These are phyloP conservation scores for Ianthella basta DNA, from an alignment of 37 sponge, comb jelly and placozoan genomes.

Conservation along the genomic window DNA sequence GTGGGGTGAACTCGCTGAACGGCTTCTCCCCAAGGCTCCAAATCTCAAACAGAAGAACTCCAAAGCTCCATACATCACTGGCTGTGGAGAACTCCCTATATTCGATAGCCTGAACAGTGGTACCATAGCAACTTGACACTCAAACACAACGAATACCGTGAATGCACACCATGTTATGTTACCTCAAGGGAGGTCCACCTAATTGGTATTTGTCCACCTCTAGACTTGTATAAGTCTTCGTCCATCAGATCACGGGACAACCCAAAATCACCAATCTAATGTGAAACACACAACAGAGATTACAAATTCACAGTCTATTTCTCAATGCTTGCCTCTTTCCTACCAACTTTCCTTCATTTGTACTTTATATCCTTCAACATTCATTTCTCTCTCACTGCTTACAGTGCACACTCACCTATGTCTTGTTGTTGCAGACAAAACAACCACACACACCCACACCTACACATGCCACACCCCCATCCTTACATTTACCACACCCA, in stretches of 20 bases:
- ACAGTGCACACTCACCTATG: too few species aligned
- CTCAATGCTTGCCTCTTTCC: too few species aligned
- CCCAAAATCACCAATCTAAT: constrained; percentile 69
- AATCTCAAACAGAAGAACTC: constrained; percentile 52
- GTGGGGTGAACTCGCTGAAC: background rate
- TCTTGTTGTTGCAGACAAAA: too few species aligned
- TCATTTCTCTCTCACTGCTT: too few species aligned
- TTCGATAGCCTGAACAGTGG: constrained; percentile 26
- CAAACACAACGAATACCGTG: too few species aligned
- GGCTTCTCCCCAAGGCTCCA: constrained; percentile 54
- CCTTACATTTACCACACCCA: too few species aligned
- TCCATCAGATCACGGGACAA: constrained; percentile 58
- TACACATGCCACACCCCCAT: too few species aligned
- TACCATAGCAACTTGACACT: too few species aligned
- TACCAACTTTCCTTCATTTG: too few species aligned
- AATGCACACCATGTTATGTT: background rate
- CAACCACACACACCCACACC: background rate
- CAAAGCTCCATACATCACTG: constrained; percentile 64
- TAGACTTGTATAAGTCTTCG: constrained; percentile 54
- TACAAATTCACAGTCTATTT: too few species aligned
- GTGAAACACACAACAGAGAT: background rate
- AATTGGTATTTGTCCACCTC: constrained; percentile 63
- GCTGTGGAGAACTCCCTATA: constrained; percentile 33
- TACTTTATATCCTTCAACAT: too few species aligned
- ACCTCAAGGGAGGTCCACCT: constrained; percentile 63